Conservation (phyloP, 2,888 invertebrate genomes). For the Cheilosia scutellata region DNA sequence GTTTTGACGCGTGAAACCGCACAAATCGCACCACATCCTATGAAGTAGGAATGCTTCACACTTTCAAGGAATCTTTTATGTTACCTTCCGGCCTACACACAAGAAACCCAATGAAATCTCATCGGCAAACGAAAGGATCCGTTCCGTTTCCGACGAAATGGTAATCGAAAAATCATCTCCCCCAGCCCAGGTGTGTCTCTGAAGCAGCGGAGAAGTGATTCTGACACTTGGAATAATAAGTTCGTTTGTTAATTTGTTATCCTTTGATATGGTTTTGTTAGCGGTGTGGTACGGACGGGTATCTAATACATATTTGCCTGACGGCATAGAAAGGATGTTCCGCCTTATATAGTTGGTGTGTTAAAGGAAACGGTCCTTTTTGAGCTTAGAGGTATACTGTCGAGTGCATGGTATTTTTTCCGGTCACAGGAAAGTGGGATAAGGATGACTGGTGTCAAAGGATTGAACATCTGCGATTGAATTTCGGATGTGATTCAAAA, state of each 20-base stretch:
- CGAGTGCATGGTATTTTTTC: slow-evolving; percentile 30
- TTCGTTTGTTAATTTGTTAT: slow-evolving; percentile 70
- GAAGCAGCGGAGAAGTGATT: slow-evolving; percentile 49
- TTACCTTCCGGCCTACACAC: slow-evolving; percentile 49
- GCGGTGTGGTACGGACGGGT: not conserved
- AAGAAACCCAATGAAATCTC: slow-evolving; percentile 40
- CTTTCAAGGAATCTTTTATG: slow-evolving; percentile 50
- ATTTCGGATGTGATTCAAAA: slow-evolving; percentile 31
- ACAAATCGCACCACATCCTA: slow-evolving; percentile 57
- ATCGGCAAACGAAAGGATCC: slow-evolving; percentile 42
- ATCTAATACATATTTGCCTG: slow-evolving; percentile 25
- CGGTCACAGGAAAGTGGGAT: slow-evolving; percentile 46
- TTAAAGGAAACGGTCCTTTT: slow-evolving; percentile 12
- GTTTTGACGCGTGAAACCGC: slow-evolving; percentile 69
- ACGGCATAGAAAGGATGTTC: slow-evolving; percentile 13
- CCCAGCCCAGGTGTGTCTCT: slow-evolving; percentile 25
- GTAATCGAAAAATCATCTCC: slow-evolving; percentile 66
- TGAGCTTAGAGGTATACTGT: not conserved
- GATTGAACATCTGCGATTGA: slow-evolving; percentile 66
- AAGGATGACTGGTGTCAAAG: slow-evolving; percentile 35
- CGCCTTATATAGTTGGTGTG: not conserved
- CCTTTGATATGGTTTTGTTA: slow-evolving; percentile 52
- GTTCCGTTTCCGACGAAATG: slow-evolving; percentile 28
- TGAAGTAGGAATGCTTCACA: slow-evolving; percentile 16
- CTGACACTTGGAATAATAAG: slow-evolving; percentile 73